Base-by-base conservation (phyloP, 2,888 invertebrate genomes). In the Leptarthrus brevirostris region DNA sequence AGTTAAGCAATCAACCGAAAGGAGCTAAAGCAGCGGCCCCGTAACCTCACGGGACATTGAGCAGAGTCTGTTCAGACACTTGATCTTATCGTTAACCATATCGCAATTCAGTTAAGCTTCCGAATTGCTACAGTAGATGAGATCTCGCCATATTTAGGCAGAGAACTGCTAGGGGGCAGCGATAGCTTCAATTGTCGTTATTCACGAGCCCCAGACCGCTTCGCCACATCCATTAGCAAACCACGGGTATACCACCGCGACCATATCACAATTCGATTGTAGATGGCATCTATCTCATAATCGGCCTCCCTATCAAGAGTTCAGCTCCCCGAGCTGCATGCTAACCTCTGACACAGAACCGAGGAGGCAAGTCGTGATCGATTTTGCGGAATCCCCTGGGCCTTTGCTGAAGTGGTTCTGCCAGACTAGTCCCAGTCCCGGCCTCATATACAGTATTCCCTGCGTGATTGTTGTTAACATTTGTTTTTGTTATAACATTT, bases 341-440 rank as follows among this genome's bases (percentile, higher is more conserved):
- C 74, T 78, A 77, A 78, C 78, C 78, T 78, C 76, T 78, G 78
- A 78, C 78, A 78, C 77, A 78, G 76, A 74, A 76, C 73, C 76
- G 76, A 77, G 74, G 74, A 75, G 76, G 78, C 77, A 75, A 78
- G 74, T 78, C 78, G 78, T 78, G 78, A 78, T 78, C 78, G 77
- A 78, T 78, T 74, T 64, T 30, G 53, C 52, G 40, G 22, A 47
- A 61, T 49, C 58, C 52, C 61, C 74, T 18, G 49, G 30, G 61
- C 22, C 47, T 20, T 47, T 14, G 20, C 24, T 12, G 20, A 52
- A 20, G 18, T 52, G 20, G 18, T 30, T 30, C 8, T 30, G 3
- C 30, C 8, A 30, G 8, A 30, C 30, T 30, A 14, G 54, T 26
- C 54, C 36, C 22, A 24, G 66, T 49, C 66, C 53, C 26, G 12